phyloP scores from a whole-genome alignment of 2,113 vertebrate genomes.

The Arenaria interpres region DNA sequence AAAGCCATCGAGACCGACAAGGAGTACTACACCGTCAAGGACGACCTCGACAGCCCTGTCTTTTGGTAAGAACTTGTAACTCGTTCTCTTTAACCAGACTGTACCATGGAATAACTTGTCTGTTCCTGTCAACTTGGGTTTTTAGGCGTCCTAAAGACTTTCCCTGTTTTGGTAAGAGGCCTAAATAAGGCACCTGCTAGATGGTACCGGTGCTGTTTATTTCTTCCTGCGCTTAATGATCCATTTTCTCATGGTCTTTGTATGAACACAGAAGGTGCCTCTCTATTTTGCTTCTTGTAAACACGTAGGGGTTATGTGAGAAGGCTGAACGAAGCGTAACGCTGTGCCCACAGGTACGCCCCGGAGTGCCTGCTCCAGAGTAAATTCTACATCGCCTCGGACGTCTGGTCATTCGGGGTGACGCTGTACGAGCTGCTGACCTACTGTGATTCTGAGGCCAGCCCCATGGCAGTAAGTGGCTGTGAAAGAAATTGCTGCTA shows the following conservation, averaged over 20 bases:
- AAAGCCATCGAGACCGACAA: slow-evolving; percentile 94
- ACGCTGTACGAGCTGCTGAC: slow-evolving; percentile 94
- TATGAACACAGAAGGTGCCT: fast-evolving
- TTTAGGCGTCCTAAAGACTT: fast-evolving
- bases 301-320: fast-evolving
- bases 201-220: fast-evolving
- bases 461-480: slow-evolving; percentile 87
- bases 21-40: slow-evolving; percentile 96
- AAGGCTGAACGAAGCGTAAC: not conserved
- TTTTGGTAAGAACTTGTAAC: slow-evolving; percentile 81
- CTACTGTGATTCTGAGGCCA: slow-evolving; percentile 87
- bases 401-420: slow-evolving; percentile 97
- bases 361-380: slow-evolving; percentile 91
- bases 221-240: not conserved
- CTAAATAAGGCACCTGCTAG: not conserved
- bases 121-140: not conserved
- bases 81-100: not conserved
- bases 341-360: slow-evolving; percentile 84
- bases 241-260: fast-evolving
- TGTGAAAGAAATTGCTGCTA: not conserved
- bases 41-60: slow-evolving; percentile 93
- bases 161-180: fast-evolving
- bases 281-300: fast-evolving
- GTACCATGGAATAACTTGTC: fast-evolving
- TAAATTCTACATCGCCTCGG: slow-evolving; percentile 94